Evolutionary conservation across 2,113 vertebrate genomes (phyloP).

Genomic region (Phocoena sinus): DNA sequence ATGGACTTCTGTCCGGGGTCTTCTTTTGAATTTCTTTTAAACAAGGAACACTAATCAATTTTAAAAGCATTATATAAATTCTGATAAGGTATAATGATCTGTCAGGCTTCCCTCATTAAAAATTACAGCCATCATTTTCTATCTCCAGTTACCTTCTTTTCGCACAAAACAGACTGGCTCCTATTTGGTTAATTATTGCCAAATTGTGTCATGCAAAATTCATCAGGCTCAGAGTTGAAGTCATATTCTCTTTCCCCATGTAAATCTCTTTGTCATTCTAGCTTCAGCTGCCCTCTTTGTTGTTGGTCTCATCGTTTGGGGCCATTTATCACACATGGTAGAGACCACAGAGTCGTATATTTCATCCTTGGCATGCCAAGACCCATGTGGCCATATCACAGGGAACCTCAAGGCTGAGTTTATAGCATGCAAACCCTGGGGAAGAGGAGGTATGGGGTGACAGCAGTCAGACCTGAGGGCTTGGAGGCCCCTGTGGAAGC

Average conservation of each 20-base stretch:
- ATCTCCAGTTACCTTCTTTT: background rate
- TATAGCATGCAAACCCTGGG: background rate
- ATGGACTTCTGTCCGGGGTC: background rate
- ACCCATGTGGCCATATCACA: background rate
- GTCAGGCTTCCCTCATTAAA: background rate
- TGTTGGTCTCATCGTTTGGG: background rate
- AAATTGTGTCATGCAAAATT: conserved; percentile 13
- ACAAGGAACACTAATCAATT: conserved; percentile 31
- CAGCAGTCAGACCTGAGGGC: background rate
- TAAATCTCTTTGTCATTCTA: background rate
- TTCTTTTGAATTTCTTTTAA: conserved; percentile 22
- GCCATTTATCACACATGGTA: background rate
- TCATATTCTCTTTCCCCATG: background rate
- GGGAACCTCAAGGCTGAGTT: background rate
- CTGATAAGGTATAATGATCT: conserved; percentile 20
- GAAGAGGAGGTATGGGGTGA: background rate
- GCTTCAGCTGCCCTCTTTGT: background rate
- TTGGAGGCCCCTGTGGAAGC: background rate
- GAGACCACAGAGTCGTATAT: background rate
- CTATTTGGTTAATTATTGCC: conserved; percentile 41
- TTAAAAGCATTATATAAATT: conserved; percentile 45
- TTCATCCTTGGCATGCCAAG: background rate
- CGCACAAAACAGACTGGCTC: background rate
- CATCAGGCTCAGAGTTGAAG: background rate
- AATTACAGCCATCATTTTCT: background rate